Percentiles rank a stretch among this genome's conserved stretches.
These are phyloP conservation scores for Erpetoichthys calabaricus DNA, from an alignment of 2,797 vertebrate species.

Conservation along the genomic window DNA sequence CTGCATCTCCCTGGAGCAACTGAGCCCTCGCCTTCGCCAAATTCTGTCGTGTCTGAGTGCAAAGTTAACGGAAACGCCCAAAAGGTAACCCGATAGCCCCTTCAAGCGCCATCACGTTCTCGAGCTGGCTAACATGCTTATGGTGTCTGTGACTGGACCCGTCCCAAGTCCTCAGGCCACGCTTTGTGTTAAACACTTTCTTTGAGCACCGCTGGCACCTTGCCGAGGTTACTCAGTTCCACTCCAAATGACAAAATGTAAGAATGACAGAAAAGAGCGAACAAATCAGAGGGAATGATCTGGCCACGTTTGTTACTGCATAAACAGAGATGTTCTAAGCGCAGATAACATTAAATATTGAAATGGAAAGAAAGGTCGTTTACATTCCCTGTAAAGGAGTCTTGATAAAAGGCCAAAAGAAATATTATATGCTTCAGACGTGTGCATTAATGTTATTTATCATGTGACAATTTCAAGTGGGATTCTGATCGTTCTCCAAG, in stretches of 20 bases:
- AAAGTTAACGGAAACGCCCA: no score
- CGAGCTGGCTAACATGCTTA: no score
- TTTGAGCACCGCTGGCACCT: not conserved
- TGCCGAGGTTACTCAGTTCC: constrained; percentile 8
- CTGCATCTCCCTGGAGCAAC: no score
- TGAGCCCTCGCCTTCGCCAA: no score
- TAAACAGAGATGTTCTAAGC: constrained; percentile 44
- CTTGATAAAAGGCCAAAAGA: constrained; percentile 50
- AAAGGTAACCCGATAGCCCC: no score
- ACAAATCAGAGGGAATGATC: constrained; percentile 45
- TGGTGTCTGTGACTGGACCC: no score
- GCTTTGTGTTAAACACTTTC: no score
- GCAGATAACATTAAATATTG: constrained; percentile 59
- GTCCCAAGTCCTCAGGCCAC: no score
- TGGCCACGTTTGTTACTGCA: constrained; percentile 46
- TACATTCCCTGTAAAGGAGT: constrained; percentile 59
- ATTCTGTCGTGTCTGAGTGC: no score
- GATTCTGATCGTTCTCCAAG: constrained; percentile 40
- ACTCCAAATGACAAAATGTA: constrained; percentile 32
- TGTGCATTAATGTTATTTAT: constrained; percentile 45
- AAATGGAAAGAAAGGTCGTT: constrained; percentile 45
- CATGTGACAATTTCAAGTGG: constrained; percentile 30
- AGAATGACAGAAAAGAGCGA: constrained; percentile 37
- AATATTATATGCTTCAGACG: constrained; percentile 55
- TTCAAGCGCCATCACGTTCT: no score